phyloP scores from a whole-genome alignment of 2,888 invertebrate species.

The Oligia fasciuncula region DNA sequence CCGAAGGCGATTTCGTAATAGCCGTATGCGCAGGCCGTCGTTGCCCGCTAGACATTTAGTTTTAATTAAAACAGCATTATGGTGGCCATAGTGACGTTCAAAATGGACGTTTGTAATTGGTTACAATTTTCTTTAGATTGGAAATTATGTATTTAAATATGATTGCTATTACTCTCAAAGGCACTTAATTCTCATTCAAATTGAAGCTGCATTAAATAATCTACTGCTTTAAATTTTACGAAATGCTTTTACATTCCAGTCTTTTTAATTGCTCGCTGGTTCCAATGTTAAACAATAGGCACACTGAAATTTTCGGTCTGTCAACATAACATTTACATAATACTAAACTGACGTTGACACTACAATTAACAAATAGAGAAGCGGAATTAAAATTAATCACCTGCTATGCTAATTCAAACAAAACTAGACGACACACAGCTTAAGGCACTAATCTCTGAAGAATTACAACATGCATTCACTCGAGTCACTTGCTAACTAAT shows the following conservation, averaged over 20 bases:
- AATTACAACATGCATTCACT: slow-evolving; percentile 7
- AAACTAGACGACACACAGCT: slow-evolving; percentile 17
- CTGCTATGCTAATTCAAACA: not conserved
- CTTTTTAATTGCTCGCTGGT: not conserved
- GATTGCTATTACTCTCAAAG: slow-evolving; percentile 2
- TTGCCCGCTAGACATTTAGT: slow-evolving; percentile 43
- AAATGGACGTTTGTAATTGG: slow-evolving; percentile 45
- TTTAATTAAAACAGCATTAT: slow-evolving; percentile 62
- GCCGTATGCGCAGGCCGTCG: slow-evolving; percentile 38
- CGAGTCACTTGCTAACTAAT: no score
- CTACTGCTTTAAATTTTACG: not conserved
- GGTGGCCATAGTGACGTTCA: slow-evolving; percentile 31
- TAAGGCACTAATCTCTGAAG: slow-evolving; percentile 2
- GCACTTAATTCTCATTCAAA: slow-evolving; percentile 6
- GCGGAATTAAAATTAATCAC: not conserved
- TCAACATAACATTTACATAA: not conserved
- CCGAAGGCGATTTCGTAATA: slow-evolving; percentile 60
- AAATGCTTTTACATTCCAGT: not conserved
- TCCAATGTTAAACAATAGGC: not conserved
- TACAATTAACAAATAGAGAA: not conserved
- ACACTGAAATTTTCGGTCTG: not conserved
- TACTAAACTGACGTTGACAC: not conserved
- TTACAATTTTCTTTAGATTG: slow-evolving; percentile 45
- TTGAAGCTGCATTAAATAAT: not conserved
- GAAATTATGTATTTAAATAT: slow-evolving; percentile 22